phyloP scores from a whole-genome alignment of 2,113 vertebrate genomes.

The Brachionichthys hirsutus region DNA sequence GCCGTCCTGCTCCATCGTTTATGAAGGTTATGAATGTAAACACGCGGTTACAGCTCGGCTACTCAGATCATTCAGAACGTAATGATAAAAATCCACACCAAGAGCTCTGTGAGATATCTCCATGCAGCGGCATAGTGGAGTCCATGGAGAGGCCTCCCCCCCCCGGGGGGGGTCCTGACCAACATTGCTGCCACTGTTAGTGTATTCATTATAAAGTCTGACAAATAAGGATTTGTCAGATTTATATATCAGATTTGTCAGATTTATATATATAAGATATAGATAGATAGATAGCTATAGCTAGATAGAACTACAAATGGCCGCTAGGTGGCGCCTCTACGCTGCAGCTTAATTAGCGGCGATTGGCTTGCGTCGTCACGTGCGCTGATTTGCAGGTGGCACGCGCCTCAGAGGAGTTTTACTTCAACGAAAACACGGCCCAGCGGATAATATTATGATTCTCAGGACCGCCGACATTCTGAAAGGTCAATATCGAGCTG shows the following conservation, averaged over 20 bases:
- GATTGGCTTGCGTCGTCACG: slow-evolving; percentile 44
- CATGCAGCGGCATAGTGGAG: slow-evolving; percentile 24
- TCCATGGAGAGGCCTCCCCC: slow-evolving; percentile 4
- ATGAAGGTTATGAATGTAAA: slow-evolving; percentile 47
- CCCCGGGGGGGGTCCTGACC: neutral
- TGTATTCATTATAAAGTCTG: too few species aligned
- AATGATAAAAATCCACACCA: slow-evolving; percentile 23
- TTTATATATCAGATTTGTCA: too few species aligned
- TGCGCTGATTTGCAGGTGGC: slow-evolving; percentile 43
- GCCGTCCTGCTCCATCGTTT: slow-evolving; percentile 29
- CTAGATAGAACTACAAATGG: neutral
- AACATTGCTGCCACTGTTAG: slow-evolving; percentile 1
- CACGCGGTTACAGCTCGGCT: slow-evolving; percentile 40
- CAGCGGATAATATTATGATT: neutral
- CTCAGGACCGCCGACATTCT: slow-evolving; percentile 6
- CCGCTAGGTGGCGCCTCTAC: slow-evolving; percentile 57
- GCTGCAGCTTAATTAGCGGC: slow-evolving; percentile 49
- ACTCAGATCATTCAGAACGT: slow-evolving; percentile 43
- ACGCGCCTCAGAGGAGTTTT: neutral
- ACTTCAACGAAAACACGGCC: neutral
- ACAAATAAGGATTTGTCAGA: too few species aligned
- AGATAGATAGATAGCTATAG: too few species aligned
- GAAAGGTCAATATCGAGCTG: slow-evolving; percentile 12
- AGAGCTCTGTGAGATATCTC: slow-evolving; percentile 25
- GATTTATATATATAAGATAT: neutral